Conservation (phyloP, 1,140 invertebrate species). For the Epicauta chinensis region DNA sequence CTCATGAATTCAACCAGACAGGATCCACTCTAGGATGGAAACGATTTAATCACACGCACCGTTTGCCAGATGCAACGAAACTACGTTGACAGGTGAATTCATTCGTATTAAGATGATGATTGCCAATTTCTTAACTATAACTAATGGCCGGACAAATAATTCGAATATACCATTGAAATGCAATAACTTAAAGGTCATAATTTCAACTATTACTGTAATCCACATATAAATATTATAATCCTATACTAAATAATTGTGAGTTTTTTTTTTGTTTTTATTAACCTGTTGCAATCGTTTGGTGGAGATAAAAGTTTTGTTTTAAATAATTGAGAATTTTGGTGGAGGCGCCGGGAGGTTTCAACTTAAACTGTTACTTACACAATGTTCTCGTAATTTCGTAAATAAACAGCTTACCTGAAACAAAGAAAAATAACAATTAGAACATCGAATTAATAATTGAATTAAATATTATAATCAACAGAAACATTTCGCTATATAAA, state of each 20-base stretch:
- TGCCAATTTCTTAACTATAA: not conserved
- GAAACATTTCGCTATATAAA: too few relatives aligned
- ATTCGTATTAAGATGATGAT: not conserved
- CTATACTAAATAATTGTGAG: not conserved
- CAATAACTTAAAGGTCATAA: too few relatives aligned
- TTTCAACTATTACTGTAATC: too few relatives aligned
- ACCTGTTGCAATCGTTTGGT: not conserved
- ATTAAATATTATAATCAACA: not conserved
- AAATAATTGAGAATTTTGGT: not conserved
- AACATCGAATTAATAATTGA: not conserved
- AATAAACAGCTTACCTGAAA: not conserved
- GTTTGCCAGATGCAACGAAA: constrained; percentile 3
- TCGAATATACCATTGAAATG: too few relatives aligned
- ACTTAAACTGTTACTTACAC: too few relatives aligned
- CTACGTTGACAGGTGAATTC: constrained; percentile 15
- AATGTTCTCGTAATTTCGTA: too few relatives aligned
- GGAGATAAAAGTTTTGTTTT: not conserved
- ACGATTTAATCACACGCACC: constrained; percentile 23
- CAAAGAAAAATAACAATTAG: not conserved
- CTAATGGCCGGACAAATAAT: not conserved
- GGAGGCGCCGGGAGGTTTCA: not conserved
- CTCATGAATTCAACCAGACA: constrained; percentile 17
- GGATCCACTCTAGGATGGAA: constrained; percentile 11
- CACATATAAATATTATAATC: not conserved
- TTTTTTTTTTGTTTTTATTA: not conserved